These are phyloP conservation scores for Heliocidaris erythrogramma DNA, from an alignment of 35 echinoderm and acorn worm genomes.

Conservation along the genomic window DNA sequence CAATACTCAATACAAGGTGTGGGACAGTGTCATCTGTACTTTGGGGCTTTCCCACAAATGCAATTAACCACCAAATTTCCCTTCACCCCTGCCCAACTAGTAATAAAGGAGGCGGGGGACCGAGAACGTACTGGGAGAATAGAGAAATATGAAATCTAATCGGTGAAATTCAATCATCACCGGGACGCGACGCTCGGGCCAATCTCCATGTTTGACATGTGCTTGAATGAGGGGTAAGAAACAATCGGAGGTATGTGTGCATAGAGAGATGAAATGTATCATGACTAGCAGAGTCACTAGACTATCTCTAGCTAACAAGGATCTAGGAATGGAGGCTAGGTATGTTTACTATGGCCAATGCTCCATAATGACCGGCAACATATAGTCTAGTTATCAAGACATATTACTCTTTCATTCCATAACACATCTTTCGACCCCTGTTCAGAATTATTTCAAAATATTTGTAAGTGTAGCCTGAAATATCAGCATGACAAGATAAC, in stretches of 20 bases:
- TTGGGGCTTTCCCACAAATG: background rate
- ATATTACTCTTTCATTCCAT: too few relatives aligned
- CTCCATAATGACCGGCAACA: background rate
- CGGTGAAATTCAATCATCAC: constrained; percentile 9
- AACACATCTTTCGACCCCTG: background rate
- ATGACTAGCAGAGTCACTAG: background rate
- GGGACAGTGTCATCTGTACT: background rate
- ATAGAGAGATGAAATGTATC: constrained; percentile 3
- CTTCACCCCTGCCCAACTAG: background rate
- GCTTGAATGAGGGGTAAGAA: constrained; percentile 16
- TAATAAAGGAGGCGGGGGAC: constrained; percentile 14
- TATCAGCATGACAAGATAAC: background rate
- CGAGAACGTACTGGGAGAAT: background rate
- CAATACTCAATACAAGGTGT: background rate
- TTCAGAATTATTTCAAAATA: background rate
- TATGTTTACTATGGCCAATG: background rate
- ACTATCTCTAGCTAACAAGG: background rate
- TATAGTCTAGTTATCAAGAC: background rate
- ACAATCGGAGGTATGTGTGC: constrained; percentile 5
- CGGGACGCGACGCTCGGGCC: background rate
- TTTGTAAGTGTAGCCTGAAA: background rate
- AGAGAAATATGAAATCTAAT: constrained; percentile 13
- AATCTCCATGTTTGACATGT: constrained; percentile 10
- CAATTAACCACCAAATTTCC: constrained; percentile 7
- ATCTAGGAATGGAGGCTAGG: background rate